Evolutionary conservation across 2,113 vertebrate species (phyloP), one percentile per base, ranked within the genome.

Genomic region (Pardalotus punctatus): DNA sequence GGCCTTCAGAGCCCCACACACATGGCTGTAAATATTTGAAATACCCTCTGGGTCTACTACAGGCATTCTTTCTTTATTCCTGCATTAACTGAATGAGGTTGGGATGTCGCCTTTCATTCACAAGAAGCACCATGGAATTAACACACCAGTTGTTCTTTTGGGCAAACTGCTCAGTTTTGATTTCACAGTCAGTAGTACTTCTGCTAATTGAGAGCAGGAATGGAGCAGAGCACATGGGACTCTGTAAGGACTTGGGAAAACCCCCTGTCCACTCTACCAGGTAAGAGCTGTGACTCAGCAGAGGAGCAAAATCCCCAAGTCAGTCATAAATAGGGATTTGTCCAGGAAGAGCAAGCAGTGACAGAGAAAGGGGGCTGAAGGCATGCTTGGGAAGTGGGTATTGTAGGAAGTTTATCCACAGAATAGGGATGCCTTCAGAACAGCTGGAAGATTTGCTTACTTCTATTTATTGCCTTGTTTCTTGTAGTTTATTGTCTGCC

Each of bases 11-110:
- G 36, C 42, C 86, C 72, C 47, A 93, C 80, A 86, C 62, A 92
- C 76, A 57, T 42, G 28, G 38, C 54, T 95, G 82, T 73, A 95
- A 73, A 91, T 94, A 86, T 86, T 91, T 92, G 81, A 97, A 92
- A 93, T 90, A 85, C 40, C 78, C 45, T 91, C 58, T 81, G 61
- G 57, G 62, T 65, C 38, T 91, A 66, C 69, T 85, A 47, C 13
- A 87, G 70, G 58, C 66, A 77, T 70, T 90, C 16, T 80, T 91
- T 92, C 95, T 73, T 56, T 66, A 35, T 91, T 97, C 89, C 87
- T 74, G 70, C 56, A 67, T 86, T 81, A 84, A 58, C 70, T 79
- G 67, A 94, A 73, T 51, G 27, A 86, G 13, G 36, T 25, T 84
- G 60, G 40, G 25, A 33, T 65, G 33, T 83, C 62, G 40, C 58